Conservation (phyloP, 2,888 invertebrate genomes). For the Nymphalis urticae region DNA sequence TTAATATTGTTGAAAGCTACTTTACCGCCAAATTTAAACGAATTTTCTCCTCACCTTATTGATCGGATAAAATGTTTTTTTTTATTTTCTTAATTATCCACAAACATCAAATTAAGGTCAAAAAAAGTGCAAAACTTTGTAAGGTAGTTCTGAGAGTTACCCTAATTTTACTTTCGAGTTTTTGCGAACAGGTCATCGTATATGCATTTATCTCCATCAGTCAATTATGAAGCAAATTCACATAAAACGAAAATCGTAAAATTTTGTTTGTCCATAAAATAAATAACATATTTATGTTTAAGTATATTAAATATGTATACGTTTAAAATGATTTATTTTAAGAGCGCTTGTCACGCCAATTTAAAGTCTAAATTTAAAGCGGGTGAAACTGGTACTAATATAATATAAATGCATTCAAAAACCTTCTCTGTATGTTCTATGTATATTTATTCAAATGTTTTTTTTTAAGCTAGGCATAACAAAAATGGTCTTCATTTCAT, state of each 20-base stretch:
- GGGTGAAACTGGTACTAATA: too few relatives aligned
- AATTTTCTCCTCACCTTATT: constrained; percentile 18
- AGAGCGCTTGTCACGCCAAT: too few relatives aligned
- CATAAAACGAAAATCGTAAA: constrained; percentile 22
- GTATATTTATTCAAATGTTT: too few relatives aligned
- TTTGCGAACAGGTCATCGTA: constrained; percentile 53
- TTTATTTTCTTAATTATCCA: constrained; percentile 53
- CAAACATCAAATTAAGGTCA: constrained; percentile 52
- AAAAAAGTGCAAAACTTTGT: constrained; percentile 54
- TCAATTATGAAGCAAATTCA: constrained; percentile 39
- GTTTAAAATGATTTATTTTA: too few relatives aligned
- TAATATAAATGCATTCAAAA: too few relatives aligned
- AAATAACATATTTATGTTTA: background rate
- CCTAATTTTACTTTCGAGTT: constrained; percentile 63
- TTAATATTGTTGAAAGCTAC: background rate
- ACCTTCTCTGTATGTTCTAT: too few relatives aligned
- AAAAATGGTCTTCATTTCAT: too few relatives aligned
- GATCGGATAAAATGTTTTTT: constrained; percentile 41
- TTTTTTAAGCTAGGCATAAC: too few relatives aligned
- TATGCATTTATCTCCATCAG: constrained; percentile 71
- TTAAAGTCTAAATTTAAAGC: too few relatives aligned
- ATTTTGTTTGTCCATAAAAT: constrained; percentile 1
- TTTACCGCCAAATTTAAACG: background rate
- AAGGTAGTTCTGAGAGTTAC: constrained; percentile 54
- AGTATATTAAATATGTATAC: too few relatives aligned